phyloP scores from a whole-genome alignment of 2,797 vertebrate species.

The Liasis olivaceus region DNA sequence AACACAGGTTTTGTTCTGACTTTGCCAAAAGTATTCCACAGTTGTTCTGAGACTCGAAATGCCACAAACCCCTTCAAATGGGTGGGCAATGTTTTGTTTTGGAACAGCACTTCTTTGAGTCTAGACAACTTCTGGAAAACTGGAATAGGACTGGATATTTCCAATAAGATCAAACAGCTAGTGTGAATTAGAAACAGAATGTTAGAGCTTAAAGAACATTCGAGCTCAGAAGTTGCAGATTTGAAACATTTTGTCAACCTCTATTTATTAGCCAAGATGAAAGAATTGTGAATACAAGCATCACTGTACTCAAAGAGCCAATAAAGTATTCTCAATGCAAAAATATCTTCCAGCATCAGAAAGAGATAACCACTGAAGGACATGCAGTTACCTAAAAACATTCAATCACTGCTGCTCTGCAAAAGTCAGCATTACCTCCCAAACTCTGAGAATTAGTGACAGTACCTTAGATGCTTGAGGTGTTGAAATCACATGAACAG shows the following conservation, averaged over 20 bases:
- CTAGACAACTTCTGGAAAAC: background rate
- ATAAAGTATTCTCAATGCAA: background rate
- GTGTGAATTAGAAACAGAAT: background rate
- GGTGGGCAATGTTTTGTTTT: background rate
- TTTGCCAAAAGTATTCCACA: background rate
- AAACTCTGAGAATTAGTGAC: slow-evolving; percentile 6
- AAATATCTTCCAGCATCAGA: background rate
- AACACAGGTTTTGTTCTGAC: background rate
- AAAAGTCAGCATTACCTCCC: background rate
- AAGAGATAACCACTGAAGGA: background rate
- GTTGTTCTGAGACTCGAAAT: background rate
- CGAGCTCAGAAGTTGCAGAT: background rate
- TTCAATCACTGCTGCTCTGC: rapidly evolving
- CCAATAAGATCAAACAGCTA: background rate
- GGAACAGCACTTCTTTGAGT: background rate
- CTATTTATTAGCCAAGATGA: background rate
- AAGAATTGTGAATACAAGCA: background rate
- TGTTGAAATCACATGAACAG: slow-evolving; percentile 93
- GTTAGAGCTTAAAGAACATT: background rate
- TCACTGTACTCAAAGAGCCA: background rate
- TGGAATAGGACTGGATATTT: background rate
- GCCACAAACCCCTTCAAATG: background rate
- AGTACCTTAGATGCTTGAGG: slow-evolving; percentile 94
- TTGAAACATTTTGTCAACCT: background rate
- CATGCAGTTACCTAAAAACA: background rate